Evolutionary conservation across 2,113 vertebrate genomes (phyloP), one percentile per base, ranked within the genome.

Genomic region (Cariama cristata): DNA sequence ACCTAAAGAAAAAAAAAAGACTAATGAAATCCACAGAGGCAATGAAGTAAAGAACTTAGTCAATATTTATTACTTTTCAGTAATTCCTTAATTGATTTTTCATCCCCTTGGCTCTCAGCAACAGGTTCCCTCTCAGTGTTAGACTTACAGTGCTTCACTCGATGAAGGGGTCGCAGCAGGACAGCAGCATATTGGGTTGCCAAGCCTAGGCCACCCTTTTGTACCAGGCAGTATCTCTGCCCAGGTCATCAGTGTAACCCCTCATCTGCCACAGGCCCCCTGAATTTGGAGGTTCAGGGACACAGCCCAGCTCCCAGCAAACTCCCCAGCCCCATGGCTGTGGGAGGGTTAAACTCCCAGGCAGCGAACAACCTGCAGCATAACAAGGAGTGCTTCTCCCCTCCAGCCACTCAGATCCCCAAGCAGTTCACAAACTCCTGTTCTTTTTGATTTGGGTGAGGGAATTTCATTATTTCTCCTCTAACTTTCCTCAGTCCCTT

Each of bases 221-320:
- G 15, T 47, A 28, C 44, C 0, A 1, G 11, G 28, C 26, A 74
- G 12, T 42, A 8, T 28, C 35, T 62, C 86, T 60, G 44, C 52
- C 35, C 21, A 38, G 38, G 35, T 33, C 6, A 1, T 14, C 32
- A 87, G 18, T 10, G 35, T 44, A 45, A 62, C 32, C 28, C 55
- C 50, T 60, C 6, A 0, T 40, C 9, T 45, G 32, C 27, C 56
- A 12, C 0, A 0, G 20, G 42, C 47, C 33, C 52, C 45, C 63
- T 35, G 22, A 72, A 58, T 15, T 23, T 0, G 0, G 30, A 40
- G 27, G 27, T 53, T 32, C 23, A 21, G 58, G 45, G 23, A n/a
- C 33, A 23, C 53, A 88, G 2, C 19, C 12, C 68, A 33, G 24
- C 22, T 62, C 33, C 35, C 33, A 47, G 2, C 26, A 35, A 85